Evolutionary conservation across 2,797 vertebrate species (phyloP).

Genomic region (Enteromius mattozi): DNA sequence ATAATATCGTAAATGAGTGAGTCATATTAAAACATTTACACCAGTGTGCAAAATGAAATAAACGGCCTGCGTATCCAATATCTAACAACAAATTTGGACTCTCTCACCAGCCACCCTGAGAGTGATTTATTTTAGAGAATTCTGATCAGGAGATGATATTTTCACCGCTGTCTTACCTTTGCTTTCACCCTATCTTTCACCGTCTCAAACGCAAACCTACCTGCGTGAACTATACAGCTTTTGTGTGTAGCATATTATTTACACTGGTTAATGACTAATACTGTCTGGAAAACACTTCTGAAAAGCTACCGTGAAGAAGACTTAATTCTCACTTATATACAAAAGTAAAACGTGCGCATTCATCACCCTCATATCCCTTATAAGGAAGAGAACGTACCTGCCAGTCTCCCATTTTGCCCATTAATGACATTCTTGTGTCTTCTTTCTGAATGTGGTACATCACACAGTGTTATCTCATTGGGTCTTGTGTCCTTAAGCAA

Average conservation of each 20-base stretch:
- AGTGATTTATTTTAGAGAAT: conserved; percentile 3
- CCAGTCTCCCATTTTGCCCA: conserved; percentile 96
- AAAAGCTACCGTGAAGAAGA: background rate
- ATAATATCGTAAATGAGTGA: conserved; percentile 16
- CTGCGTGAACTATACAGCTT: background rate
- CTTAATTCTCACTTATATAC: background rate
- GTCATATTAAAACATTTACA: background rate
- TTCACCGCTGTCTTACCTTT: background rate
- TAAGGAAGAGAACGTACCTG: conserved; percentile 86
- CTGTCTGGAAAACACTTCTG: background rate
- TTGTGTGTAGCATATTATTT: background rate
- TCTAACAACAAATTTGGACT: background rate
- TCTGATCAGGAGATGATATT: background rate
- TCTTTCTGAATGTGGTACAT: conserved; percentile 76
- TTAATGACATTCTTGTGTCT: conserved; percentile 89
- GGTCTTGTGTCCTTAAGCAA: conserved; percentile 83
- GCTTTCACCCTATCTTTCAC: background rate
- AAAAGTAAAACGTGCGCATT: conserved; percentile 34
- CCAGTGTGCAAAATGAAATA: background rate
- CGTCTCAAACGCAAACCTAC: background rate
- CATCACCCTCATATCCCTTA: conserved; percentile 45
- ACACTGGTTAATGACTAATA: background rate
- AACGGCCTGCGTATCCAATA: background rate
- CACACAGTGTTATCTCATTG: conserved; percentile 81
- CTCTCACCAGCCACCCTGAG: background rate